These are phyloP conservation scores for Aldabrachelys gigantea DNA, from an alignment of 2,113 vertebrate genomes.

Conservation along the genomic window DNA sequence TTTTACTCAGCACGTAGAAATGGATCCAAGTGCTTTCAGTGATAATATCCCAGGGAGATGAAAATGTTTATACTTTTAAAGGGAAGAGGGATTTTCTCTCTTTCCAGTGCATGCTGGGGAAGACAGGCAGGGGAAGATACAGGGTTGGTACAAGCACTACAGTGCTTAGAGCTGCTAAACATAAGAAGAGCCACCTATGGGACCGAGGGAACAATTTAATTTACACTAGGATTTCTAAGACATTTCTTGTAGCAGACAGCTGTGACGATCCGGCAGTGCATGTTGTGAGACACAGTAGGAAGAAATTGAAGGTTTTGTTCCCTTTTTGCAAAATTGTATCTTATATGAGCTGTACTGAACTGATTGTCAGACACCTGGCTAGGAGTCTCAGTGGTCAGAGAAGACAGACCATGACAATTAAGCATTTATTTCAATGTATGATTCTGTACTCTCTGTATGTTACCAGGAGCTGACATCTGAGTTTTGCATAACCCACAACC, in stretches of 20 bases:
- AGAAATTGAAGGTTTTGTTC: not conserved
- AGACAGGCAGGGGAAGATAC: accelerated
- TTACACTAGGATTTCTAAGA: not conserved
- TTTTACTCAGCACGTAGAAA: not conserved
- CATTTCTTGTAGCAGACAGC: not conserved
- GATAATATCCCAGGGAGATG: not conserved
- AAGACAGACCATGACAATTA: not conserved
- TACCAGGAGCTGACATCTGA: not conserved
- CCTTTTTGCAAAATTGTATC: not conserved
- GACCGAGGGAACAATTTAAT: not conserved
- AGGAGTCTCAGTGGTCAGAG: not conserved
- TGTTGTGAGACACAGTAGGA: not conserved
- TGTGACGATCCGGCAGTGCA: accelerated
- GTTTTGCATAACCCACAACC: not conserved
- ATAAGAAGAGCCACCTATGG: not conserved
- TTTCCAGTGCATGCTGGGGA: not conserved
- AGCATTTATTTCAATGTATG: accelerated
- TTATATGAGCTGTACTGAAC: not conserved
- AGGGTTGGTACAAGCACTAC: not conserved
- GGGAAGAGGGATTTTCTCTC: not conserved
- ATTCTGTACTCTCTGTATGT: not conserved
- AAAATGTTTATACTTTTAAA: not conserved
- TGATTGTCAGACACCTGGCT: not conserved
- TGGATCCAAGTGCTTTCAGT: not conserved
- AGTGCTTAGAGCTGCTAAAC: accelerated